A percentile compares a stretch with the other conserved stretches of the same genome.
Conservation (phyloP, 2,888 invertebrate species). For the Leucania comma region DNA sequence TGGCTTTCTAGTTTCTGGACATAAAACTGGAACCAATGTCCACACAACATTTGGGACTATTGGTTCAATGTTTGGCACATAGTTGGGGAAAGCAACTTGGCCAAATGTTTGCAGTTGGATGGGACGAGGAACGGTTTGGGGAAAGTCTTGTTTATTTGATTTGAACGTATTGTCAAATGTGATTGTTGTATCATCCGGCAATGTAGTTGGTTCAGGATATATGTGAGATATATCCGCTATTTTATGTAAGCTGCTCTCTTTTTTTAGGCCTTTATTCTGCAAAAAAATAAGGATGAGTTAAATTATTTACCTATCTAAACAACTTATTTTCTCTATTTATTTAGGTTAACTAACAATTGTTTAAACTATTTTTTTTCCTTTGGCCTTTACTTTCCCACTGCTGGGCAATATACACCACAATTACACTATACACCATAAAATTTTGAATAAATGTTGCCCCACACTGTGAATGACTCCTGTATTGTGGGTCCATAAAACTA, state of each 20-base stretch:
- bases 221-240: constrained; percentile 61
- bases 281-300: constrained; percentile 30
- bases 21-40: constrained; percentile 63
- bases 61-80: constrained; percentile 50
- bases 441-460: no score
- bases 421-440: no score
- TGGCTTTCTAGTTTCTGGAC: constrained; percentile 26
- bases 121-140: neutral
- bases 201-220: constrained; percentile 72
- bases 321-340: no score
- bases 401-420: no score
- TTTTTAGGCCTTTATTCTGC: constrained; percentile 61
- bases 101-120: constrained; percentile 63
- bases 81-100: constrained; percentile 67
- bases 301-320: no score
- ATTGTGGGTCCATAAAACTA: no score
- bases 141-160: constrained; percentile 7
- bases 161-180: neutral
- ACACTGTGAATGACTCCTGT: no score
- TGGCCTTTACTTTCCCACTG: no score
- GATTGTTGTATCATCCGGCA: constrained; percentile 55
- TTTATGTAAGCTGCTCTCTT: constrained; percentile 47
- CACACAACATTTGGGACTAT: constrained; percentile 63
- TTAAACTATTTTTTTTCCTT: no score
- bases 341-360: no score